Percentiles rank a stretch among this genome's conserved stretches.
Evolutionary conservation across 2,888 invertebrate species (phyloP).

Genomic region (Busseola fusca): DNA sequence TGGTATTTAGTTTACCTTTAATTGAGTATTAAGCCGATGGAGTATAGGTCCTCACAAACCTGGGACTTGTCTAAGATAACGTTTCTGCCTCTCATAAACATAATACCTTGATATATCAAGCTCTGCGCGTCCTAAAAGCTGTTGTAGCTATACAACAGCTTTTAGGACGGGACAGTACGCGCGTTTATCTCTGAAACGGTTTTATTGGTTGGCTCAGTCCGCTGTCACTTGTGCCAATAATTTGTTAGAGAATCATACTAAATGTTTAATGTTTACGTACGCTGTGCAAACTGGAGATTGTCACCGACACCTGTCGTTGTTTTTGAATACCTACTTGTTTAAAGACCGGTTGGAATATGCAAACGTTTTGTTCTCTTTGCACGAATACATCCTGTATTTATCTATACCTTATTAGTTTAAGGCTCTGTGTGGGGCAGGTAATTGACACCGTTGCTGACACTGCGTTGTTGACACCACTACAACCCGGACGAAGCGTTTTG

Average conservation of each 20-base stretch:
- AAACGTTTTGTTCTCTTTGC: neutral
- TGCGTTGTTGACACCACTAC: too few relatives aligned
- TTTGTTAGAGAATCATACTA: conserved; percentile 26
- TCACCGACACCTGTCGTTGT: conserved; percentile 20
- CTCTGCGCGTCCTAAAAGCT: too few relatives aligned
- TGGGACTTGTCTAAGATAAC: conserved; percentile 5
- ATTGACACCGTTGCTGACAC: too few relatives aligned
- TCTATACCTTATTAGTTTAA: too few relatives aligned
- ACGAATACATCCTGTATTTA: neutral
- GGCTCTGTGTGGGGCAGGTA: too few relatives aligned
- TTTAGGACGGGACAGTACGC: conserved; percentile 24
- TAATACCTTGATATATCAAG: conserved; percentile 47
- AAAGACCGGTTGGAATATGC: neutral
- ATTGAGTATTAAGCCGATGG: too few relatives aligned
- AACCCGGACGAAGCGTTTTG: too few relatives aligned
- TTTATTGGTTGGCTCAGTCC: conserved; percentile 52
- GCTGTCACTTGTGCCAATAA: conserved; percentile 54
- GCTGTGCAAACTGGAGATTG: neutral
- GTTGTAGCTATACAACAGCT: conserved; percentile 40
- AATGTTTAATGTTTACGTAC: conserved; percentile 32
- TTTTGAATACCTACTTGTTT: conserved; percentile 26
- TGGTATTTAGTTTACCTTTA: too few relatives aligned
- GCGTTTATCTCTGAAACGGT: conserved; percentile 30
- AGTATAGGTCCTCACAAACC: conserved; percentile 5
- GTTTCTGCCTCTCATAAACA: conserved; percentile 26